Evolutionary conservation across 2,888 invertebrate species (phyloP).

Genomic region (Callimorpha dominula): DNA sequence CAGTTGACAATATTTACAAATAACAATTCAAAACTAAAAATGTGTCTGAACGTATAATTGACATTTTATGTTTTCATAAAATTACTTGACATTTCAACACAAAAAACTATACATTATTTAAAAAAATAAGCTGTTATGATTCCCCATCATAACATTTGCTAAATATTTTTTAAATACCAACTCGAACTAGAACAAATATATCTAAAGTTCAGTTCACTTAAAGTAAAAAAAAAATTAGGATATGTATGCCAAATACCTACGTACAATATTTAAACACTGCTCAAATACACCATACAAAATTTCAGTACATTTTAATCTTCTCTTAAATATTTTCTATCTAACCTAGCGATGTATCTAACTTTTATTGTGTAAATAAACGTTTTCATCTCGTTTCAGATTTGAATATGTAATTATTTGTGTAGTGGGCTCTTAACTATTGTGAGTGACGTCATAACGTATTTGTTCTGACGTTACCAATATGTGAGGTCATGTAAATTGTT

Average conservation of each 20-base stretch:
- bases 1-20: neutral
- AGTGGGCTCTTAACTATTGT: slow-evolving; percentile 80
- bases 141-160: neutral
- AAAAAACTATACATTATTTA: neutral
- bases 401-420: slow-evolving; percentile 84
- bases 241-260: neutral
- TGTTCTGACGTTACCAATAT: slow-evolving; percentile 68
- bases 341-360: slow-evolving; percentile 83
- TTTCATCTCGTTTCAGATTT: slow-evolving; percentile 84
- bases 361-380: slow-evolving; percentile 85
- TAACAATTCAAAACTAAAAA: neutral
- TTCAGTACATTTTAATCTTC: slow-evolving; percentile 80
- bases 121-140: neutral
- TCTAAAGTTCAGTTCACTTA: neutral
- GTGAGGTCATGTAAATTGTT: slow-evolving; percentile 73
- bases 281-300: slow-evolving; percentile 59
- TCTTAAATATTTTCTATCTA: slow-evolving; percentile 86
- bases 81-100: neutral
- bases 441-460: slow-evolving; percentile 72
- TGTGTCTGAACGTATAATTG: neutral
- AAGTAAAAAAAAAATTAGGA: neutral
- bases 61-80: neutral
- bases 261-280: slow-evolving; percentile 29
- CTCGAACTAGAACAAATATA: neutral
- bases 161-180: neutral